Base-by-base conservation (phyloP, 1,140 invertebrate genomes). In the Pseudomyrmex concolor region DNA sequence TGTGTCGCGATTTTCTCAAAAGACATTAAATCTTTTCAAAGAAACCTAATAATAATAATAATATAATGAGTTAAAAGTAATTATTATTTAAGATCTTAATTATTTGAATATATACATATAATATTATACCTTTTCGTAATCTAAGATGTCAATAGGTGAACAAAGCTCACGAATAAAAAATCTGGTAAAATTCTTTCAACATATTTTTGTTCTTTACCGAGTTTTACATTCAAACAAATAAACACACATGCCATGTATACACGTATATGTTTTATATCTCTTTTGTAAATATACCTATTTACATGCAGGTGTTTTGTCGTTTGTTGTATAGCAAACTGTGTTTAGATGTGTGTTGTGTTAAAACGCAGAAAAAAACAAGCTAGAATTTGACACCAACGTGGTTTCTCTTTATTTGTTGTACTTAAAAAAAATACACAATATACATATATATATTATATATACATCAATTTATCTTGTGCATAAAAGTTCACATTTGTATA, bases 91-190 rank as follows among this genome's bases (percentile, higher is more conserved):
- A 57, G 77, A 84, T 86, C 59, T 82, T 73, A 19, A 57, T 50
- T 89, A 84, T 84, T 63, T 72, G 34, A 55, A 17, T 17, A 13
- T 5, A 71, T 10, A 73, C 71, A 83, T 62, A 80, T 89, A 87
- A 88, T 91, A 92, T 91, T 92, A 90, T 92, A 91, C 91, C 91
- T 34, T 34, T 92, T 91, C 86, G 63, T 89, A 90, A 90, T 88
- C 81, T 91, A 91, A 34, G 34, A 87, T 92, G 88, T 91, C 89
- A 85, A 87, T 86, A 89, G 91, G 88, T 91, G 88, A 88, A 86
- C 86, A 88, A 88, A 89, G 84, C 80, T 91, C 85, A 83, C 86
- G 10, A 89, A 91, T 90, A 90, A 92, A 92, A 92, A 91, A 88
- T 86, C 34, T 34, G 66, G 72, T 66, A 81, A 89, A 89, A 90